Evolutionary conservation across 2,113 vertebrate species (phyloP).

Genomic region (Galemys pyrenaicus): DNA sequence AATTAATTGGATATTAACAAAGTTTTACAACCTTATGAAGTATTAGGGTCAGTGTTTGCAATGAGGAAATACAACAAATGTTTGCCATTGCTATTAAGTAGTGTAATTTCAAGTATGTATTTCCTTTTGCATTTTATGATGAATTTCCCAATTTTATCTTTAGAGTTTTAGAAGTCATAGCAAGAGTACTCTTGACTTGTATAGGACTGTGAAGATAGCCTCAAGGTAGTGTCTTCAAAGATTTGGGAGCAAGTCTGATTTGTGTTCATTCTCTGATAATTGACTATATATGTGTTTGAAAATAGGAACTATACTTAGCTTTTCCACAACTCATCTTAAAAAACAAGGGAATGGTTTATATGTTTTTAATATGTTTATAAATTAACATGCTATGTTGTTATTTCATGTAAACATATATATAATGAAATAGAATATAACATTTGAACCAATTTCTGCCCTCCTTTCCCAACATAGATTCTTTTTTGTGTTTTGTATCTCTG

Average conservation of each 20-base stretch:
- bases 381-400: background rate
- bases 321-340: background rate
- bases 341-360: background rate
- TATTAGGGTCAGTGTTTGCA: background rate
- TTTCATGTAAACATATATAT: background rate
- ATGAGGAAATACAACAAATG: background rate
- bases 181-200: background rate
- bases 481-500: conserved; percentile 34
- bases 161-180: background rate
- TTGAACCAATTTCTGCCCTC: background rate
- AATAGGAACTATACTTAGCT: background rate
- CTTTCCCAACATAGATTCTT: background rate
- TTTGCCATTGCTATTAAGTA: background rate
- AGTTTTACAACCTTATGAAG: background rate
- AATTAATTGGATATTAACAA: background rate
- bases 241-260: background rate
- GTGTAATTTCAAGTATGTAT: background rate
- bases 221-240: background rate
- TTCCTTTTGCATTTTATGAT: conserved; percentile 8
- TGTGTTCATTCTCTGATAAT: background rate
- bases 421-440: background rate
- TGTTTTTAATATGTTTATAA: conserved; percentile 4
- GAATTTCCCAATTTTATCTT: background rate
- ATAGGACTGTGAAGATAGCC: background rate
- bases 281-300: background rate